Evolutionary conservation across 2,888 invertebrate species (phyloP), one percentile per base, ranked within the genome.

Genomic region (Uloborus plumipes): DNA sequence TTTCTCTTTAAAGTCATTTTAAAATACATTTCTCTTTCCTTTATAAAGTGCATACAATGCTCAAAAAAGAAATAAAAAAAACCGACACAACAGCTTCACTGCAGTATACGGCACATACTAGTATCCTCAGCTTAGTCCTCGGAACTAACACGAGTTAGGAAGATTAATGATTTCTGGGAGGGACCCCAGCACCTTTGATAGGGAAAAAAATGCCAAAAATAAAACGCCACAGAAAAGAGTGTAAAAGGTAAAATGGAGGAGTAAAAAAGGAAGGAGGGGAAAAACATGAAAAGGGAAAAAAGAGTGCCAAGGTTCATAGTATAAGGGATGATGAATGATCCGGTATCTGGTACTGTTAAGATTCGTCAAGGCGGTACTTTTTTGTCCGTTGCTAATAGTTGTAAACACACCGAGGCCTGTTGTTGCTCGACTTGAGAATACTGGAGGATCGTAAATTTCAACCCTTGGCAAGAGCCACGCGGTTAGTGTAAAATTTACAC

Each of bases 101-200:
- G 39, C 39, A 39, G 39, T 11, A 39, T 39, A 39, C 39, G 39
- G 39, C 39, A 39, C 11, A 39, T n/a, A 55, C 55, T 20, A 55
- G 20, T 26, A 64, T 61, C 47, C 39, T 14, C 20, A 58, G 26
- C 26, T 59, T 50, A 59, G 39, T 20, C 74, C 51, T 59, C 64
- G 74, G 70, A 58, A 70, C 74, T 81, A 81, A 81, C 64, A 61
- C 49, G 61, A 49, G 80, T 50, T 58, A 39, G 70, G 80, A 81
- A 81, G 80, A 81, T 81, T 81, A 81, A 81, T 81, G 80, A 81
- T 81, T 50, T 73, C 64, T 75, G 70, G n/a, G 65, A 58, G 59
- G 71, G 58, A 70, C 55, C 77, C 67, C 61, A 31, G 39, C 73
- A 73, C 74, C 80, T 69, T 39, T 72, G 70, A 39, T 74, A 74